Base-by-base conservation (phyloP, 2,797 vertebrate species). In the Labroides dimidiatus region DNA sequence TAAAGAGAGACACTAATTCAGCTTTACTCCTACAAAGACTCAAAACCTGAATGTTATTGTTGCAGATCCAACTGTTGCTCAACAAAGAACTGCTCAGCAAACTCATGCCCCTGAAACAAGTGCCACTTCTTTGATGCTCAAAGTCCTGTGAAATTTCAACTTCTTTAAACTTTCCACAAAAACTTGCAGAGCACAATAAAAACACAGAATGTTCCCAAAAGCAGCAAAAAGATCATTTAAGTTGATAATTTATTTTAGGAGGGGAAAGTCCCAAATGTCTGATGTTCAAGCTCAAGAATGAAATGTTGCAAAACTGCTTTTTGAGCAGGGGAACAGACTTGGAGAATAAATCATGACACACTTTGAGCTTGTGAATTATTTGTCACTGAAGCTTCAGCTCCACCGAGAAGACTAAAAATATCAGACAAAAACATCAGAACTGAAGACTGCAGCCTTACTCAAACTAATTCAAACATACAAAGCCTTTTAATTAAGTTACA, bases 11-110 rank as follows among this genome's bases (percentile, higher is more conserved):
- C 36, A n/a, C 17, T 43, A 43, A 41, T 62, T 65, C 30, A 9
- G 24, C 54, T 75, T 75, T 48, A 51, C 43, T 55, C 47, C 49
- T n/a, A 21, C 66, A 39, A 44, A 10, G 19, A 20, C 10, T 51
- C 12, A 56, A 63, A 58, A 17, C 49, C 44, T 33, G 1, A 59
- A 36, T 13, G 24, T 39, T 6, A 20, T 33, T 44, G 6, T 55
- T 39, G 1, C 16, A 52, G 10, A 62, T 52, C 42, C 42, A 61
- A 39, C 45, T 42, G 33, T 52, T 15, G 48, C 6, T 49, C 16
- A 23, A 16, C 21, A 20, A 69, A 16, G 11, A 67, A 8, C 24
- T n/a, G 14, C 55, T 36, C 44, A 42, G 23, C 12, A 2, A 17
- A 61, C 37, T 51, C 20, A 59, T 3, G 9, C 14, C 37, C 13